Conservation (phyloP, 2,797 vertebrate species). For the Australoheros facetus region DNA sequence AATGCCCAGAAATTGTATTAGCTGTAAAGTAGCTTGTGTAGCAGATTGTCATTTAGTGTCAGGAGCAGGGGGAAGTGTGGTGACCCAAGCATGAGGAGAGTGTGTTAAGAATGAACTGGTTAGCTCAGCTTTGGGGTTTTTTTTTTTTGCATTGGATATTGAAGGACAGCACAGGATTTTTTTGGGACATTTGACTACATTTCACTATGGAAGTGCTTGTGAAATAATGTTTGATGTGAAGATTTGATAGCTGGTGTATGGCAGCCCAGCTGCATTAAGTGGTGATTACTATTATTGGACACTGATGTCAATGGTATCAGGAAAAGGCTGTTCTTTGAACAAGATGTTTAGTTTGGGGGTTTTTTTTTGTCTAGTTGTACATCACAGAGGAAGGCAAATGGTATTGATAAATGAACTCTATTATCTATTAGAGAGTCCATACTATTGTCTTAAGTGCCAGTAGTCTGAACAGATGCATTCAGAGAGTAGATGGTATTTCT, state of each 20-base stretch:
- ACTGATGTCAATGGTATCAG: not conserved
- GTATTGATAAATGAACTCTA: not conserved
- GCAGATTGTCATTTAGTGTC: slow-evolving; percentile 20
- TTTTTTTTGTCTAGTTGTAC: not conserved
- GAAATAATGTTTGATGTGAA: not conserved
- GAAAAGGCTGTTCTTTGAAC: no score
- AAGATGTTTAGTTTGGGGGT: no score
- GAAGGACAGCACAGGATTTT: not conserved
- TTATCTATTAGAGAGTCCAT: not conserved
- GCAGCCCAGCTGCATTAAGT: not conserved
- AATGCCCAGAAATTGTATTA: slow-evolving; percentile 49
- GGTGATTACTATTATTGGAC: no score
- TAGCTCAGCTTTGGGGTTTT: not conserved
- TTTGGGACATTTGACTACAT: not conserved
- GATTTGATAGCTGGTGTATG: not conserved
- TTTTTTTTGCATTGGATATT: not conserved
- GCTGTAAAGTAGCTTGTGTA: not conserved
- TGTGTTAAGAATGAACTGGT: not conserved
- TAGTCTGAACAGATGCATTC: not conserved
- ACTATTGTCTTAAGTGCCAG: not conserved
- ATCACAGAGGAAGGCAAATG: not conserved
- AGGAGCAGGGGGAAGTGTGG: not conserved
- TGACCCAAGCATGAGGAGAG: not conserved
- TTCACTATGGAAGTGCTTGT: not conserved
- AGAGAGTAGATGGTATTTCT: not conserved